Conservation (phyloP, 1,140 invertebrate species). For the Ceratitis capitata region DNA sequence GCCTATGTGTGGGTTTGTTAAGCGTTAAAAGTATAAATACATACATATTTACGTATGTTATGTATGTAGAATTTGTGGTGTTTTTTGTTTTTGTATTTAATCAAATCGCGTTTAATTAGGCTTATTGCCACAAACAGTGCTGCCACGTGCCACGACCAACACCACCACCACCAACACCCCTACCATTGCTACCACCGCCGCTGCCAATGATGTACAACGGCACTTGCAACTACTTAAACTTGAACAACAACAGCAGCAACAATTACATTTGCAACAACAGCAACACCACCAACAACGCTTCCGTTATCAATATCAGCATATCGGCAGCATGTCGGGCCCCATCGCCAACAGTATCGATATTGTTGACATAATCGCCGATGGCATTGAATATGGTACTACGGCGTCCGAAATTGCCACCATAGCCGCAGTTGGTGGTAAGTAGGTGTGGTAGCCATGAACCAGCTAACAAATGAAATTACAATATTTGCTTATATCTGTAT, state of each 20-base stretch:
- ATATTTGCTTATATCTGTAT: not conserved
- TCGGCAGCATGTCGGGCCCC: not conserved
- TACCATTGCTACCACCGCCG: too few species aligned
- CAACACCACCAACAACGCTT: not conserved
- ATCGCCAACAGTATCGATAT: conserved; percentile 33
- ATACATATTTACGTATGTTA: not conserved
- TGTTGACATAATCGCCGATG: conserved; percentile 34
- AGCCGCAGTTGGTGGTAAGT: conserved; percentile 32
- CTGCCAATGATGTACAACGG: not conserved
- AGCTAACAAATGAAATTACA: too few species aligned
- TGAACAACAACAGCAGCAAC: not conserved
- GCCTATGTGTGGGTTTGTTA: not conserved
- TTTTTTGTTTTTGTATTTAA: conserved; percentile 12
- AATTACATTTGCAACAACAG: not conserved
- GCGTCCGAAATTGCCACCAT: conserved; percentile 11
- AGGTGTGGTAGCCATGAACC: not conserved
- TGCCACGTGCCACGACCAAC: not conserved
- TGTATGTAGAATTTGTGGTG: not conserved
- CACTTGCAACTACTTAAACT: not conserved
- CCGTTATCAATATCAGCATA: not conserved
- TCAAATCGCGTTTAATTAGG: conserved; percentile 32
- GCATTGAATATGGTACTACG: conserved; percentile 40
- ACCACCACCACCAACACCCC: too few species aligned
- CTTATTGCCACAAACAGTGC: conserved; percentile 12
- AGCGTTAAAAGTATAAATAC: not conserved